These are phyloP conservation scores for Tragulus kanchil DNA, from an alignment of 2,113 vertebrate genomes.

Conservation along the genomic window DNA sequence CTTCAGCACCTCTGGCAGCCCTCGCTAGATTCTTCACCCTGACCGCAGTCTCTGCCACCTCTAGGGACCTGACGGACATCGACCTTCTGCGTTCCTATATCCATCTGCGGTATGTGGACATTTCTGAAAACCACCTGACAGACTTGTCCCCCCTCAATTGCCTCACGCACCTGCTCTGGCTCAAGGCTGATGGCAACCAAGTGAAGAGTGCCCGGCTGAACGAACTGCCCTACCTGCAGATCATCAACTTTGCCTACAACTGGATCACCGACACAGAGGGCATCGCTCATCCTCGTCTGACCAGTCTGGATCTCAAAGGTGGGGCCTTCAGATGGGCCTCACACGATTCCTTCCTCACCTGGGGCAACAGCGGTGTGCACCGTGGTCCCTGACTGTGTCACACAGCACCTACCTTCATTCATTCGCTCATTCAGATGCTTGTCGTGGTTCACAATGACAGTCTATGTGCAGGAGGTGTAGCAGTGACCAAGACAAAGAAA, in stretches of 20 bases:
- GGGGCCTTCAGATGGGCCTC: slow-evolving; percentile 35
- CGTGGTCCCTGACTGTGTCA: not conserved
- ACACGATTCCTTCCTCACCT: not conserved
- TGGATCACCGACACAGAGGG: slow-evolving; percentile 88
- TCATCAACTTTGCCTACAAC: slow-evolving; percentile 93
- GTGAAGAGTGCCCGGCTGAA: slow-evolving; percentile 88
- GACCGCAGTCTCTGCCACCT: not conserved
- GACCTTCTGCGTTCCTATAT: slow-evolving; percentile 88
- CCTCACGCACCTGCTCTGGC: slow-evolving; percentile 94
- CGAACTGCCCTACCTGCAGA: slow-evolving; percentile 93
- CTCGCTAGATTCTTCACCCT: not conserved
- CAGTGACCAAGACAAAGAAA: not conserved
- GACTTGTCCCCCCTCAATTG: slow-evolving; percentile 92
- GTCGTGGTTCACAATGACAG: not conserved
- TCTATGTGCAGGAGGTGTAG: not conserved
- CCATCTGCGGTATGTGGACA: slow-evolving; percentile 95
- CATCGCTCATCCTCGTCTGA: slow-evolving; percentile 90
- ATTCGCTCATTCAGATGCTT: not conserved
- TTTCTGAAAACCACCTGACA: slow-evolving; percentile 93
- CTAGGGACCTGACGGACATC: slow-evolving; percentile 92
- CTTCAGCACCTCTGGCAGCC: not conserved
- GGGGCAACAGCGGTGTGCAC: not conserved
- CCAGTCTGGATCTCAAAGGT: slow-evolving; percentile 94
- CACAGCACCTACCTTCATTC: not conserved
- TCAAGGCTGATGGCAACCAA: slow-evolving; percentile 94